Conservation (phyloP, 2,113 vertebrate species). For the Oxyruncus cristatus region DNA sequence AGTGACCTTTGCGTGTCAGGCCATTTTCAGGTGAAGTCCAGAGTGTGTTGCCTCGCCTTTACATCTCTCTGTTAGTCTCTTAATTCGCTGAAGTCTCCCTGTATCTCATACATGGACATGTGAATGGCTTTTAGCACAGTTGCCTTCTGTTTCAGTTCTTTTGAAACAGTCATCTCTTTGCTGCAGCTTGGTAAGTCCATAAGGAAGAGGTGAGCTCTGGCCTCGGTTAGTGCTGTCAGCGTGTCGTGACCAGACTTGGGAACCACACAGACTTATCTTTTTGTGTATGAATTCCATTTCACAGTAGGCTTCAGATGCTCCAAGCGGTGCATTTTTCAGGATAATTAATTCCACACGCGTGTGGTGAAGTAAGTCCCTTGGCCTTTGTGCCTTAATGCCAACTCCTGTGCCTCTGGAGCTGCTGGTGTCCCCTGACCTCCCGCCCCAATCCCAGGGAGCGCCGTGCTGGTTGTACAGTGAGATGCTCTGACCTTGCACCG, state of each 20-base stretch:
- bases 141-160: not conserved
- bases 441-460: rapidly evolving
- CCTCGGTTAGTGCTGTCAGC: not conserved
- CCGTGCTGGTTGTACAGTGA: not conserved
- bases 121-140: not conserved
- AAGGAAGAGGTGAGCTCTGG: not conserved
- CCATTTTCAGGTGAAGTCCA: not conserved
- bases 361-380: not conserved
- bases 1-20: not conserved
- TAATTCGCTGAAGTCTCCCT: not conserved
- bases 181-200: not conserved
- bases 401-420: rapidly evolving
- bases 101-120: not conserved
- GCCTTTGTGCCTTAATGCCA: not conserved
- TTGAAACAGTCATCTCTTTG: not conserved
- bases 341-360: not conserved
- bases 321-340: not conserved
- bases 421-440: not conserved
- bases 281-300: not conserved
- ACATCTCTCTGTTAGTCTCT: not conserved
- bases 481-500: not conserved
- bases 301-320: not conserved
- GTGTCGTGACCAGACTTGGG: rapidly evolving
- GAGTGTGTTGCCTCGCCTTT: not conserved
- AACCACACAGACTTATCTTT: not conserved